phyloP scores from a whole-genome alignment of 2,797 vertebrate genomes.

The Melanogrammus aeglefinus region DNA sequence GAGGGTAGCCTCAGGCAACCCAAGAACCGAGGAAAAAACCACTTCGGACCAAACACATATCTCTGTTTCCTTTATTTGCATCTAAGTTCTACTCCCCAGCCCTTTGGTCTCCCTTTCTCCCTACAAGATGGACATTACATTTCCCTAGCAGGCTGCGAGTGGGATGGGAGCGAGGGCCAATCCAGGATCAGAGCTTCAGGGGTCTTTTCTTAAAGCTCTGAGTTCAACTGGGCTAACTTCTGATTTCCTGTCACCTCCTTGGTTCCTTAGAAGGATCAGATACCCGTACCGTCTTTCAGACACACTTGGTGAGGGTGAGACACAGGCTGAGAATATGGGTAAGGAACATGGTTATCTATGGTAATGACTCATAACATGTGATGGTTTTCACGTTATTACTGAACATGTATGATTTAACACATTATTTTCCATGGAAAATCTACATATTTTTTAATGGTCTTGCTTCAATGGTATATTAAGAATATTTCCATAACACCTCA shows the following conservation, averaged over 20 bases:
- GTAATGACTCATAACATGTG: neutral
- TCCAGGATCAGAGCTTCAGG: neutral
- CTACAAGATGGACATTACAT: slow-evolving; percentile 39
- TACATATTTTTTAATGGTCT: neutral
- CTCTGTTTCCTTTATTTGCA: slow-evolving; percentile 40
- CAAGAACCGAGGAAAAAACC: slow-evolving; percentile 20
- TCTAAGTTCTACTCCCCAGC: slow-evolving; percentile 31
- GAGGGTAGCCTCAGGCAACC: slow-evolving; percentile 30
- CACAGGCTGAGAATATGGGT: neutral
- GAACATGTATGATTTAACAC: neutral
- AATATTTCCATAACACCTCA: neutral
- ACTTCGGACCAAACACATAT: slow-evolving; percentile 20
- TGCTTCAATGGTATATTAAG: neutral
- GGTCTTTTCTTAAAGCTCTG: slow-evolving; percentile 2
- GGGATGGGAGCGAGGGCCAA: slow-evolving; percentile 43
- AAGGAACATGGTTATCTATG: neutral
- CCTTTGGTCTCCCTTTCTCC: slow-evolving; percentile 26
- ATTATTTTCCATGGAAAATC: neutral
- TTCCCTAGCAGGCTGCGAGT: slow-evolving; percentile 34
- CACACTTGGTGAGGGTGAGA: too few relatives aligned
- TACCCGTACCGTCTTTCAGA: neutral
- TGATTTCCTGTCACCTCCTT: neutral
- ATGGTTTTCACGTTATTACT: neutral
- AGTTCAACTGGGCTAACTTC: neutral
- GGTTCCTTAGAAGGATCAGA: neutral